Base-by-base conservation (phyloP, 2,888 invertebrate genomes). In the Harmothoe impar region DNA sequence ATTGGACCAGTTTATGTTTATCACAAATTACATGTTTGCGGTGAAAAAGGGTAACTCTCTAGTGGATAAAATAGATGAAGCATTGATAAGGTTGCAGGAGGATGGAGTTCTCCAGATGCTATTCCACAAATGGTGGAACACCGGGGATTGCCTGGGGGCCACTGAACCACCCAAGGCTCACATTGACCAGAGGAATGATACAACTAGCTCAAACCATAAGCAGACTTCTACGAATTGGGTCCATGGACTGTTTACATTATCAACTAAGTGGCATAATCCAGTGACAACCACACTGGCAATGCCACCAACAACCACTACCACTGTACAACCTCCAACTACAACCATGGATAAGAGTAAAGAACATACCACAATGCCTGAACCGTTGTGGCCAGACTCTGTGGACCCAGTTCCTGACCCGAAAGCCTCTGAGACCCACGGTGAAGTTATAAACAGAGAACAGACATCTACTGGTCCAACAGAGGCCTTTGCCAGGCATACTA, bases 71-170 rank as follows among this genome's bases (percentile, higher is more conserved):
- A 51, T 91, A 3, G 78, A 91, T 52, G 77, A 56, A 1, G 92
- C 90, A 5, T 56, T 92, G 29, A 25, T 90, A 0, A 43, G 54
- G 23, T 54, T 92, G 25, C 89, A 91, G 78, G 51, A 91, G 56
- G 84, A 89, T 20, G 91, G 91, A 0, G 90, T 89, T 3, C 78
- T 92, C 7, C 91, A 89, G 86, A 68, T 51, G n/a, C 68, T 91
- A 33, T 92, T 89, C 68, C 91, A 91, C 84, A 91, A 90, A 31
- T 92, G 92, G 92, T 92, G 91, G 91, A 89, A 91, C 51, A 89
- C 35, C 29, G 92, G 90, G 5, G 91, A 91, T n/a, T 91, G 92
- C 51, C 31, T 43, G 29, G 90, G 90, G 23, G 35, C 52, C 20
- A 90, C 78, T 0, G 86, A 68, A 10, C 25, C 86, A 23, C 54